Evolutionary conservation across 35 echinoderm and acorn worm species (phyloP).

Genomic region (Patiria miniata): DNA sequence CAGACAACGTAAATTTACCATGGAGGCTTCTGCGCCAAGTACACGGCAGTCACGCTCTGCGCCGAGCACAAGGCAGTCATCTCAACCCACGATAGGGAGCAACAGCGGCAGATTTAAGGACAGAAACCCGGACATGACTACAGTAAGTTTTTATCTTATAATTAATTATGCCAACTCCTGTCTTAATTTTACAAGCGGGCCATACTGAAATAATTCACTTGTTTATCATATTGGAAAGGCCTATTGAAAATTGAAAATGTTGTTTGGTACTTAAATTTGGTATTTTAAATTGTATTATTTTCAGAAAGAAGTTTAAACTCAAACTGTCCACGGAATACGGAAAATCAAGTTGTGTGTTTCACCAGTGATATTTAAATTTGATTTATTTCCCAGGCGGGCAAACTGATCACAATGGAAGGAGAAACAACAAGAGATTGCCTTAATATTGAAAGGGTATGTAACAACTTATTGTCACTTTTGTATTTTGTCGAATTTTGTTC

Average conservation of each 20-base stretch:
- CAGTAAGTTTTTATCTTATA: conserved; percentile 81
- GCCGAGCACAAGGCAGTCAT: not conserved
- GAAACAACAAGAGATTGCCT: conserved; percentile 91
- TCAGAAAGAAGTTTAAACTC: too few species aligned
- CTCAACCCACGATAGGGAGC: conserved; percentile 65
- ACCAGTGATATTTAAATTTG: not conserved
- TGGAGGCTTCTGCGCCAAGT: not conserved
- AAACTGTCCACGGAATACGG: too few species aligned
- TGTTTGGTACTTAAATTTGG: too few species aligned
- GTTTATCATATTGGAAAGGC: too few species aligned
- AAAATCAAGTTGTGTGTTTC: not conserved
- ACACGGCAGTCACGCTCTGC: not conserved
- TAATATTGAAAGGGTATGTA: conserved; percentile 83
- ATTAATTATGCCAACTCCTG: too few species aligned
- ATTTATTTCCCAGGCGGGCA: conserved; percentile 76
- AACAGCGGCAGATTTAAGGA: conserved; percentile 84
- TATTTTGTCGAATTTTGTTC: not conserved
- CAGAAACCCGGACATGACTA: conserved; percentile 88
- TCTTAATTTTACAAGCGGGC: too few species aligned
- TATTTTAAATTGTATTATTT: too few species aligned
- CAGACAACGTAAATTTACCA: not conserved
- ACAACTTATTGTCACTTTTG: not conserved
- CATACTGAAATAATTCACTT: too few species aligned
- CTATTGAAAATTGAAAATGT: too few species aligned
- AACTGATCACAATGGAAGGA: conserved; percentile 86